A percentile compares a stretch with the other conserved stretches of the same genome.
These are phyloP conservation scores for Panzeria rudis DNA, from an alignment of 2,888 invertebrate species.

Conservation along the genomic window DNA sequence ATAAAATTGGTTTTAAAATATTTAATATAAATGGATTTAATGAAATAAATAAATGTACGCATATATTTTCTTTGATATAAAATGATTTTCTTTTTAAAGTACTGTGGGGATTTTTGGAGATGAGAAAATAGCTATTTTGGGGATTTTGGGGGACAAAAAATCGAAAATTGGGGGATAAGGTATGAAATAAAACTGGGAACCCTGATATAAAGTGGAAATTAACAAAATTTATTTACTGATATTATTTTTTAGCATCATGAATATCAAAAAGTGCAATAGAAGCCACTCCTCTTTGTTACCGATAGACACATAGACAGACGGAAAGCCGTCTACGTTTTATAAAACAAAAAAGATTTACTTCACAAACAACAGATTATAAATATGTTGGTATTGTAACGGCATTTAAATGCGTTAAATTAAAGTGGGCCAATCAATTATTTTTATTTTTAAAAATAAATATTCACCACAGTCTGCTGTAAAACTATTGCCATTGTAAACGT, in stretches of 20 bases:
- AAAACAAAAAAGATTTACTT: neutral
- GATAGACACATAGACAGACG: neutral
- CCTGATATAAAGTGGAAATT: neutral
- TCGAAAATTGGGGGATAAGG: no score
- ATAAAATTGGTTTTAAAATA: no score
- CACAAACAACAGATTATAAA: neutral
- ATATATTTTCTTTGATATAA: no score
- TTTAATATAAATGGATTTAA: no score
- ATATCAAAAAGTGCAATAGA: neutral
- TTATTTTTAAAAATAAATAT: neutral
- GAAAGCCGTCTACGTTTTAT: constrained; percentile 2
- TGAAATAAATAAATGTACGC: no score
- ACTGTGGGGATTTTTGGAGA: no score
- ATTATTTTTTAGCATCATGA: neutral
- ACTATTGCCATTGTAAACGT: neutral
- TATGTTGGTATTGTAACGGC: constrained; percentile 24
- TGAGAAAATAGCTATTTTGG: no score
- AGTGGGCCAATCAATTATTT: constrained; percentile 43
- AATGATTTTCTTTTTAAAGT: no score
- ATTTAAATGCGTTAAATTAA: constrained; percentile 48
- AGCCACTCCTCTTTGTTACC: neutral
- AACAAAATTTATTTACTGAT: neutral
- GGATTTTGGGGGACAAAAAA: no score
- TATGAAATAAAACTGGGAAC: no score
- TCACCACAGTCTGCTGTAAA: neutral